A percentile compares a stretch with the other conserved stretches of the same genome.
Evolutionary conservation across 2,888 invertebrate species (phyloP).

Genomic region (Drosophila nr. perissopoda): DNA sequence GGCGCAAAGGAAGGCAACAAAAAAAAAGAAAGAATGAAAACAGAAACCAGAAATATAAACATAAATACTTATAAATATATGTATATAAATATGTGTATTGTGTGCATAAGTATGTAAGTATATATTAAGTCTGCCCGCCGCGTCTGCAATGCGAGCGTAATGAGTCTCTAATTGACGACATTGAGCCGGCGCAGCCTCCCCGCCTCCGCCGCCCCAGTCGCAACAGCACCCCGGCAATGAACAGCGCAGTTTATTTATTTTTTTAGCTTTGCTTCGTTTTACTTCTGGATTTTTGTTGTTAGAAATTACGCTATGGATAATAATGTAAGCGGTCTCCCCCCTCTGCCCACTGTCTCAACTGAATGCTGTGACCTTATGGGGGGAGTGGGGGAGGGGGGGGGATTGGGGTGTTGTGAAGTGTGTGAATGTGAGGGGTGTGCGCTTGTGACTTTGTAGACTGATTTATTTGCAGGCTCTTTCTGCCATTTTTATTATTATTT

Average conservation of each 20-base stretch:
- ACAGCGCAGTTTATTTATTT: constrained; percentile 16
- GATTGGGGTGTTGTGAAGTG: not conserved
- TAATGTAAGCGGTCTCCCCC: constrained; percentile 44
- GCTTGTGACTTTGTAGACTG: constrained; percentile 66
- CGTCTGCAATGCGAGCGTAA: constrained; percentile 83
- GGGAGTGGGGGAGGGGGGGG: not conserved
- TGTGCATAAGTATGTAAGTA: constrained; percentile 1
- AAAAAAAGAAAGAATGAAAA: constrained; percentile 13
- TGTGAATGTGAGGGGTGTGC: constrained; percentile 8
- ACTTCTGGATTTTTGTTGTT: constrained; percentile 56
- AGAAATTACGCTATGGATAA: constrained; percentile 76
- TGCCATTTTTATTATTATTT: constrained; percentile 78
- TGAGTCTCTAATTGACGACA: constrained; percentile 84
- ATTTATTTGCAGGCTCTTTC: constrained; percentile 75
- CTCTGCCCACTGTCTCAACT: not conserved
- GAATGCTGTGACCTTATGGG: constrained; percentile 45
- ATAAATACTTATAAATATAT: constrained; percentile 14
- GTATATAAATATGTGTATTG: not conserved
- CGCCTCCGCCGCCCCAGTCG: not conserved
- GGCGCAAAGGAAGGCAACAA: constrained; percentile 9
- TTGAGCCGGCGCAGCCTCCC: constrained; percentile 53
- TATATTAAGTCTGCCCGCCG: constrained; percentile 79
- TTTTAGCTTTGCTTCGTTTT: constrained; percentile 32
- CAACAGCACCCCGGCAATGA: not conserved
- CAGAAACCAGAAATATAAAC: constrained; percentile 17